Evolutionary conservation across 2,888 invertebrate genomes (phyloP).

Genomic region (Sminthurides aquaticus): DNA sequence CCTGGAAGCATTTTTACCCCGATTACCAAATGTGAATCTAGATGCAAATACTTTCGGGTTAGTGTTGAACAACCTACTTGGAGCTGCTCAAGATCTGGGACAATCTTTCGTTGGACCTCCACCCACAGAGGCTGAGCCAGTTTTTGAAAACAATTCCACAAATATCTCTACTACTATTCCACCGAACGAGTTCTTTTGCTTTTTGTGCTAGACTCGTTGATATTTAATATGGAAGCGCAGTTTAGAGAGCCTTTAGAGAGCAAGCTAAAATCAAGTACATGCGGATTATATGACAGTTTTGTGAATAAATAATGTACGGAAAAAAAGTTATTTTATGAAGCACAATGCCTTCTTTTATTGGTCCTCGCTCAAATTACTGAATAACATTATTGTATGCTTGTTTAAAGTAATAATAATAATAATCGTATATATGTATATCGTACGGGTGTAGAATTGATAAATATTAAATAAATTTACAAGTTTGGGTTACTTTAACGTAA

Average conservation of each 20-base stretch:
- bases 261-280: no score
- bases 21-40: slow-evolving; percentile 4
- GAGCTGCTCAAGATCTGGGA: slow-evolving; percentile 6
- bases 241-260: no score
- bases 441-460: not conserved
- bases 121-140: slow-evolving; percentile 2
- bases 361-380: no score
- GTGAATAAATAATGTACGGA: no score
- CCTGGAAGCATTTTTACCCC: slow-evolving; percentile 12
- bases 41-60: slow-evolving; percentile 8
- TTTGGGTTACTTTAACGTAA: not conserved
- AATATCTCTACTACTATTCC: slow-evolving; percentile 14
- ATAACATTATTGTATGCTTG: no score
- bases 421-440: not conserved
- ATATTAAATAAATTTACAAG: not conserved
- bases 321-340: no score
- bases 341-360: no score
- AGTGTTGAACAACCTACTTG: not conserved
- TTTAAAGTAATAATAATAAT: no score
- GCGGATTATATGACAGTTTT: no score
- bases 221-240: not conserved
- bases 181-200: slow-evolving; percentile 17
- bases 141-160: not conserved
- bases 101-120: slow-evolving; percentile 18
- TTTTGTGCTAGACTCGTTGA: no score